Evolutionary conservation across 2,113 vertebrate genomes (phyloP).

Genomic region (Sceloporus undulatus): DNA sequence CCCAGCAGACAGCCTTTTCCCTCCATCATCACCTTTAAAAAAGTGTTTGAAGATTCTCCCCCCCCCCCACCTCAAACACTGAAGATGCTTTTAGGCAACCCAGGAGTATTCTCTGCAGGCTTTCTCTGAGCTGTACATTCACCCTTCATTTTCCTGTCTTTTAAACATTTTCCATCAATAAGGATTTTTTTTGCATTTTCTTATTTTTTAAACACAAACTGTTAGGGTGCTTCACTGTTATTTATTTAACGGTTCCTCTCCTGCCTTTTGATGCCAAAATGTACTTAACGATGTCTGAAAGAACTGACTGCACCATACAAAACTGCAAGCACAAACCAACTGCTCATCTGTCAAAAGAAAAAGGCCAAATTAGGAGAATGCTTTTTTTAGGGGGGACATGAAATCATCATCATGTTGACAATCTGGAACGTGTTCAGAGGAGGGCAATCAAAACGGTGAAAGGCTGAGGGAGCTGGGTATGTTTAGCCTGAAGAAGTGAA

Average conservation of each 20-base stretch:
- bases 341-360: background rate
- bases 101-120: background rate
- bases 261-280: background rate
- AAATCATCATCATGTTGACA: background rate
- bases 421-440: too few species aligned
- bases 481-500: too few species aligned
- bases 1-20: background rate
- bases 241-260: background rate
- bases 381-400: background rate
- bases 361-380: too few species aligned
- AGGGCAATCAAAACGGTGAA: too few species aligned
- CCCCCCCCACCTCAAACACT: background rate
- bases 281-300: background rate
- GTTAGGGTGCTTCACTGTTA: background rate
- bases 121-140: background rate
- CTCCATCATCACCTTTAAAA: constrained; percentile 12
- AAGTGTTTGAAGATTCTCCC: constrained; percentile 9
- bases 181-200: too few species aligned
- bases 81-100: background rate
- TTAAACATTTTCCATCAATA: background rate
- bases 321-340: background rate
- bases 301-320: background rate
- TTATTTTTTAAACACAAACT: background rate
- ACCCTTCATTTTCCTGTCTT: background rate
- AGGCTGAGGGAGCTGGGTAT: too few species aligned